Conservation (phyloP, 2,888 invertebrate species). For the Aphidoletes aphidimyza region DNA sequence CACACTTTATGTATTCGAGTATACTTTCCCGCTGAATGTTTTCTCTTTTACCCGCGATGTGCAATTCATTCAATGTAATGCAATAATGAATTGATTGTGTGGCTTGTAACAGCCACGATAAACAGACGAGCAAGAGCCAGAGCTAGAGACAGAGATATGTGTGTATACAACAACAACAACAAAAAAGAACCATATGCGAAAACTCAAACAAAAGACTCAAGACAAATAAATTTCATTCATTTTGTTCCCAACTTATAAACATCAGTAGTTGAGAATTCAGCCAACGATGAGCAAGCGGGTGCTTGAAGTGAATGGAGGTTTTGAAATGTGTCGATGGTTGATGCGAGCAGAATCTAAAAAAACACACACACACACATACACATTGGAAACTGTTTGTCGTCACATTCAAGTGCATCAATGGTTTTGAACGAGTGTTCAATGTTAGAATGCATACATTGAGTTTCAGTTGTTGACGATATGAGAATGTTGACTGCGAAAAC, state of each 20-base stretch:
- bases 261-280: background rate
- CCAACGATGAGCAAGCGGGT: background rate
- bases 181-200: background rate
- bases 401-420: slow-evolving; percentile 12
- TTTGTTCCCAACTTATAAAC: slow-evolving; percentile 23
- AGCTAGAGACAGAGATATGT: background rate
- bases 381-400: too few species aligned
- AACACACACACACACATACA: too few species aligned
- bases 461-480: background rate
- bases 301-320: background rate
- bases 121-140: background rate
- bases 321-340: slow-evolving; percentile 21
- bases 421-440: slow-evolving; percentile 16
- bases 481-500: background rate
- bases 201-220: slow-evolving; percentile 47
- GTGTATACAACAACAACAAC: too few species aligned
- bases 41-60: background rate
- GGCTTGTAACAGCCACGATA: slow-evolving; percentile 20
- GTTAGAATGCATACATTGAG: background rate
- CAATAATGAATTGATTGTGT: slow-evolving; percentile 49
- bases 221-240: slow-evolving; percentile 49
- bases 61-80: slow-evolving; percentile 42
- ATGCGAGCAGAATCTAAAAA: too few species aligned
- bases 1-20: background rate
- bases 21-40: slow-evolving; percentile 3